A percentile compares a stretch with the other conserved stretches of the same genome.
phyloP scores from a whole-genome alignment of 2,113 vertebrate genomes.

The Bujurquina vittata region DNA sequence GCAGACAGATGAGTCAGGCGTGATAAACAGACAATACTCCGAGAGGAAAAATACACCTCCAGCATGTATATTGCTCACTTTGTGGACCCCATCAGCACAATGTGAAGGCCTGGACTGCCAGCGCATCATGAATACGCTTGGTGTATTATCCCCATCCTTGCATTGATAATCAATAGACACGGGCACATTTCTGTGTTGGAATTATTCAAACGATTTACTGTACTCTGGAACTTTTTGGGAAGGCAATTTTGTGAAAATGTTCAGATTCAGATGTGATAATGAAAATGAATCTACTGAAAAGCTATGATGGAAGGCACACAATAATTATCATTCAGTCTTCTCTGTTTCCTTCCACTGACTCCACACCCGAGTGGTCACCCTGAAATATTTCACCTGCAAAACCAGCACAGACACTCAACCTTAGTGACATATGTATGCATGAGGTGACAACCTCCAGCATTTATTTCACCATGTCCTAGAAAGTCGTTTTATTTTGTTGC shows the following conservation, averaged over 20 bases:
- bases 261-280: neutral
- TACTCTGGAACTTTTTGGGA: neutral
- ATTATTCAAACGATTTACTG: neutral
- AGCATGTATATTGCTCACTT: constrained; percentile 7
- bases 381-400: neutral
- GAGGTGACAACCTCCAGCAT: constrained; percentile 2
- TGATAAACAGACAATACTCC: constrained; percentile 22
- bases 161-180: neutral
- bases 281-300: neutral
- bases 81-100: constrained; percentile 1
- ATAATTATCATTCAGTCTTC: neutral
- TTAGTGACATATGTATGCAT: neutral
- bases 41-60: constrained; percentile 24
- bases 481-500: too few species aligned
- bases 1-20: constrained; percentile 55
- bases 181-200: neutral
- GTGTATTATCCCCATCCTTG: neutral
- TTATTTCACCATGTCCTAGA: neutral
- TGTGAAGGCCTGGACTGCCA: neutral
- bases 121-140: neutral
- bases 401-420: neutral
- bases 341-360: neutral
- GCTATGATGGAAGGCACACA: too few species aligned
- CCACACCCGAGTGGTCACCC: neutral
- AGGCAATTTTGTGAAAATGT: neutral